Conservation (phyloP, 2,797 vertebrate genomes). For the Schizopygopsis malacanthus region DNA sequence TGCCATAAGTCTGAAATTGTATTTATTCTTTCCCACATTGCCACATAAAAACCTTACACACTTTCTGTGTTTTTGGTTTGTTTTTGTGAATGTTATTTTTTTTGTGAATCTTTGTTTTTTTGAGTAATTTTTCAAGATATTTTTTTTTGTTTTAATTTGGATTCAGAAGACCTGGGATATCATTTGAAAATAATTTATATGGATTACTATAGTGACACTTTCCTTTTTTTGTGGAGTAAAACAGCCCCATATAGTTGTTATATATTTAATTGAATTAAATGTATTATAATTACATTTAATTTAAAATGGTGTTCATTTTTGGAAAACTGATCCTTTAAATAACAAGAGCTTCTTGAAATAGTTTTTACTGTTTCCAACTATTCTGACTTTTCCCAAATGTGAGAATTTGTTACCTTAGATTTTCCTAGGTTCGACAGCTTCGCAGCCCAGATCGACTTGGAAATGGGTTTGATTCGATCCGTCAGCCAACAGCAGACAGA, state of each 20-base stretch:
- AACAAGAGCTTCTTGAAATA: background rate
- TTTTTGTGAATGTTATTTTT: background rate
- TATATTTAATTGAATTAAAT: background rate
- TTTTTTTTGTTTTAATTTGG: background rate
- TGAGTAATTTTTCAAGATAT: background rate
- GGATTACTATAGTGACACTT: background rate
- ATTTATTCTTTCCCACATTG: background rate
- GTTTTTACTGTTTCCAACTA: background rate
- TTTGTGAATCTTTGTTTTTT: too few species aligned
- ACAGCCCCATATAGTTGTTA: background rate
- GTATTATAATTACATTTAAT: background rate
- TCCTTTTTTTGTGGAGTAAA: background rate
- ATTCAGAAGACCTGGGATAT: background rate
- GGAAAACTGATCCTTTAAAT: background rate
- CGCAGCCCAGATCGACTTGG: background rate
- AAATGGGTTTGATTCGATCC: conserved; percentile 31
- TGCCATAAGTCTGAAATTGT: background rate
- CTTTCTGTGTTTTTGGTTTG: too few species aligned
- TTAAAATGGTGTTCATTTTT: background rate
- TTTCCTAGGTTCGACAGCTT: conserved; percentile 35
- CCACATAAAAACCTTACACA: background rate
- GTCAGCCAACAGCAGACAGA: conserved; percentile 49
- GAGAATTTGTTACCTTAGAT: conserved; percentile 35
- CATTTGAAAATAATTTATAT: background rate
- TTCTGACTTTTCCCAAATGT: conserved; percentile 4